phyloP scores from a whole-genome alignment of 2,797 vertebrate genomes.

The Sebastiscus albofasciatus region DNA sequence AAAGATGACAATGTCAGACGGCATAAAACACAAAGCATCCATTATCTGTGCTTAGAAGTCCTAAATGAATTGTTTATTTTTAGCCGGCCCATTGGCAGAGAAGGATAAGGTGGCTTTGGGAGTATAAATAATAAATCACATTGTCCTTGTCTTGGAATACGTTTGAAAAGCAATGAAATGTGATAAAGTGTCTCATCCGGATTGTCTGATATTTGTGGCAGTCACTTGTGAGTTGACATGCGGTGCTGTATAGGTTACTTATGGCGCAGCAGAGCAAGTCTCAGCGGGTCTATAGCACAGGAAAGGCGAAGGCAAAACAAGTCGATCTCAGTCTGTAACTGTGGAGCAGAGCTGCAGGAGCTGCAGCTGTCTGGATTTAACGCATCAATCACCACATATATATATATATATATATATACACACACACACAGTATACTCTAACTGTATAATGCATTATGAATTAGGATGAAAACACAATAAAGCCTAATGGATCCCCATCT shows the following conservation, averaged over 20 bases:
- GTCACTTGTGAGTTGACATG: slow-evolving; percentile 85
- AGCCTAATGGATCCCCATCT: background rate
- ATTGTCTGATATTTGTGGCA: slow-evolving; percentile 84
- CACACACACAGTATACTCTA: background rate
- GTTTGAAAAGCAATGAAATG: slow-evolving; percentile 88
- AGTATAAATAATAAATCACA: slow-evolving; percentile 87
- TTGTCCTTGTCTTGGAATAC: slow-evolving; percentile 82
- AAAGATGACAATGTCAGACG: slow-evolving; percentile 48
- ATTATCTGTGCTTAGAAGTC: slow-evolving; percentile 74
- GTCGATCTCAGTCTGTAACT: slow-evolving; percentile 77
- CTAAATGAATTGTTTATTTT: slow-evolving; percentile 84
- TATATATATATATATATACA: background rate
- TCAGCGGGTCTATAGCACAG: slow-evolving; percentile 81
- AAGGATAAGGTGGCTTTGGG: slow-evolving; percentile 81
- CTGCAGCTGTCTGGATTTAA: slow-evolving; percentile 37
- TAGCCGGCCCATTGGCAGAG: slow-evolving; percentile 73
- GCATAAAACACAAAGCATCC: slow-evolving; percentile 51
- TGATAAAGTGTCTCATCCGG: slow-evolving; percentile 88
- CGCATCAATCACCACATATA: background rate
- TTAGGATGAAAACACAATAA: slow-evolving; percentile 10
- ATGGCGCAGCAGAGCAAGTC: slow-evolving; percentile 76
- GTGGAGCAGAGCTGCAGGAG: slow-evolving; percentile 51
- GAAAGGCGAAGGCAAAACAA: slow-evolving; percentile 82
- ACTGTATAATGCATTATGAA: background rate
- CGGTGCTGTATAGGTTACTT: slow-evolving; percentile 81